Percentiles rank a stretch among this genome's conserved stretches.
Evolutionary conservation across 2,888 invertebrate genomes (phyloP).

Genomic region (Sarcophaga variegata): DNA sequence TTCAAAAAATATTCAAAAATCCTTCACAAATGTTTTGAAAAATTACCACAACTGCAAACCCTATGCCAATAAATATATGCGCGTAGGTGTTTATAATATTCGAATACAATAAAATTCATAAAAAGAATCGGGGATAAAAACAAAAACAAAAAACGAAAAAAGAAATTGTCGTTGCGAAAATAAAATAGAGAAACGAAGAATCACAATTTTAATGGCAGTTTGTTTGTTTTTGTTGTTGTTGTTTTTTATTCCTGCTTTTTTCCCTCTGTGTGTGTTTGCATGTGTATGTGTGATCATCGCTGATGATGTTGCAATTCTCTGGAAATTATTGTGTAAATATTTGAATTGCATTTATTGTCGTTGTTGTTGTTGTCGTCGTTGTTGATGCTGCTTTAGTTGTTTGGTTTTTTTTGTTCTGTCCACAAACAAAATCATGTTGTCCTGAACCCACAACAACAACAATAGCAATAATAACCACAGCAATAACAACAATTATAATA

Average conservation of each 20-base stretch:
- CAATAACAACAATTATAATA: conserved; percentile 22
- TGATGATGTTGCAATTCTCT: conserved; percentile 51
- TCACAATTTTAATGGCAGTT: neutral
- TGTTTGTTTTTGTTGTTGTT: no score
- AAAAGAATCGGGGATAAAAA: no score
- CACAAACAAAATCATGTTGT: neutral
- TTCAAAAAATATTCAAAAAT: no score
- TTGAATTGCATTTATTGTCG: conserved; percentile 50
- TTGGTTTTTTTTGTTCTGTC: neutral
- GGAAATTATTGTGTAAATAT: conserved; percentile 66
- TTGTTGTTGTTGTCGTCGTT: neutral
- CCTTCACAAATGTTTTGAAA: no score
- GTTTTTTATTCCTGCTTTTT: neutral
- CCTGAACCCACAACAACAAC: neutral
- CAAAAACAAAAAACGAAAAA: no score
- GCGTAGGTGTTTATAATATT: neutral
- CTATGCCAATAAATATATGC: neutral
- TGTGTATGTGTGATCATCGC: conserved; percentile 42
- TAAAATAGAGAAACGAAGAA: no score
- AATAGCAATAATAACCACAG: conserved; percentile 19
- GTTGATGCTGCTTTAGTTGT: neutral
- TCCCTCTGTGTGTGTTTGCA: neutral
- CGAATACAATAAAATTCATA: neutral
- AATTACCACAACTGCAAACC: neutral
- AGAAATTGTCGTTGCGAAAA: no score